phyloP scores from a whole-genome alignment of 2,113 vertebrate species.

The Oriolus oriolus region DNA sequence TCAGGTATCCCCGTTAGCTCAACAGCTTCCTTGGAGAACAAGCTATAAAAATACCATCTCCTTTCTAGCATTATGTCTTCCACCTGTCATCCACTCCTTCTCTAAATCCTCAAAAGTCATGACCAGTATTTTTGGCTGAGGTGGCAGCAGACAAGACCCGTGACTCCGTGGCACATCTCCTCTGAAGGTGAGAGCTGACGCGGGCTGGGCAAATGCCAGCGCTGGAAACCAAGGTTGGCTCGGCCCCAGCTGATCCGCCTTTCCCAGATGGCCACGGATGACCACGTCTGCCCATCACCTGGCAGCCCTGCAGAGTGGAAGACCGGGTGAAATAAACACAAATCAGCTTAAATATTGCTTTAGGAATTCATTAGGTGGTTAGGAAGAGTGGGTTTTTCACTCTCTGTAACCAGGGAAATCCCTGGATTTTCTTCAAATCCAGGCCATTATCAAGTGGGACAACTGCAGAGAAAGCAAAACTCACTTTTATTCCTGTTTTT shows the following conservation, averaged over 20 bases:
- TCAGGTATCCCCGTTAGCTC: not conserved
- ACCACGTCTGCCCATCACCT: not conserved
- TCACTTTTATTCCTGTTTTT: not conserved
- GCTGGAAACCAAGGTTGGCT: not conserved
- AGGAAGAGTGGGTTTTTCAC: not conserved
- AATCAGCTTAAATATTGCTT: not conserved
- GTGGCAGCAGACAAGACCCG: not conserved
- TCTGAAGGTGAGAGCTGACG: constrained; percentile 18
- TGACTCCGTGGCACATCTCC: not conserved
- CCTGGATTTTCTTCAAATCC: not conserved
- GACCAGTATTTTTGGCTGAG: not conserved
- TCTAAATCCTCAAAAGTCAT: constrained; percentile 8
- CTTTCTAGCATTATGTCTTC: not conserved
- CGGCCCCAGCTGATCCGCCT: not conserved
- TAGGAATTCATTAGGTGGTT: not conserved
- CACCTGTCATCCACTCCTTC: not conserved
- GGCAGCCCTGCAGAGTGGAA: not conserved
- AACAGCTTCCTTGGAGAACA: not conserved
- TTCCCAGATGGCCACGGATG: not conserved
- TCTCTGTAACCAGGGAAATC: not conserved
- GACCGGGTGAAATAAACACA: not conserved
- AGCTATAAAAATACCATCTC: not conserved
- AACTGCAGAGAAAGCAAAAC: not conserved
- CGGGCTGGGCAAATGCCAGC: not conserved
- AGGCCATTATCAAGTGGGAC: not conserved